Evolutionary conservation across 2,888 invertebrate genomes (phyloP).

Genomic region (Aphodius granarius): DNA sequence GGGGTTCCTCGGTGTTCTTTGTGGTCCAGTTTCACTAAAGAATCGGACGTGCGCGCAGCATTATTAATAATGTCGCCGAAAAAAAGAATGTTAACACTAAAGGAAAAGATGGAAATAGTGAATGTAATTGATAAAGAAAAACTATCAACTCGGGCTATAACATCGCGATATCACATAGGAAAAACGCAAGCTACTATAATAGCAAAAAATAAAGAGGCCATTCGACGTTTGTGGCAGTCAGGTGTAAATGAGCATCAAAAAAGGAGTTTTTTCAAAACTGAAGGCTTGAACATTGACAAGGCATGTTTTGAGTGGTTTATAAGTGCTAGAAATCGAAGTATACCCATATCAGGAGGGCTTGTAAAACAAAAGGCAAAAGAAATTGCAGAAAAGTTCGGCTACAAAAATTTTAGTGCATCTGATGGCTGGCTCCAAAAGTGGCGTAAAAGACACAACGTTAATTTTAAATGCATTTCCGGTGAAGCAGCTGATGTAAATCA

Average conservation of each 20-base stretch:
- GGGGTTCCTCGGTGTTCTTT: background rate
- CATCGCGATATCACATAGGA: conserved; percentile 13
- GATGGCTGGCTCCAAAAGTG: conserved; percentile 35
- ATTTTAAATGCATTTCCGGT: conserved; percentile 35
- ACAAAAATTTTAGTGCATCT: conserved; percentile 31
- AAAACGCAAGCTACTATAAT: conserved; percentile 19
- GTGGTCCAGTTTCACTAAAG: too few species aligned
- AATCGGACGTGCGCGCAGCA: too few species aligned
- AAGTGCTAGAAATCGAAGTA: conserved; percentile 22
- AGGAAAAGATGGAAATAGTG: background rate
- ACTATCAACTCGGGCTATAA: conserved; percentile 10
- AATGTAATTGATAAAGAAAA: conserved; percentile 15
- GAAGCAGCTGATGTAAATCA: conserved; percentile 34
- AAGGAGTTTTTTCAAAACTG: conserved; percentile 6
- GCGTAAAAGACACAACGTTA: conserved; percentile 31
- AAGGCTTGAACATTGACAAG: conserved; percentile 28
- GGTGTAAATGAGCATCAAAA: background rate
- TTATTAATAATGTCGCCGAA: background rate
- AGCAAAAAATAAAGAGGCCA: conserved; percentile 19
- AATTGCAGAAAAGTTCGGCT: conserved; percentile 29
- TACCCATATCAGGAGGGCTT: conserved; percentile 32
- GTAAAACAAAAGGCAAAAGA: conserved; percentile 35
- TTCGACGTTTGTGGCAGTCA: conserved; percentile 13
- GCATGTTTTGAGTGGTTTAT: conserved; percentile 30
- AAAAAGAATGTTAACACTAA: background rate